These are phyloP conservation scores for Trileptium ribeirensis DNA, from an alignment of 2,888 invertebrate genomes.

Conservation along the genomic window DNA sequence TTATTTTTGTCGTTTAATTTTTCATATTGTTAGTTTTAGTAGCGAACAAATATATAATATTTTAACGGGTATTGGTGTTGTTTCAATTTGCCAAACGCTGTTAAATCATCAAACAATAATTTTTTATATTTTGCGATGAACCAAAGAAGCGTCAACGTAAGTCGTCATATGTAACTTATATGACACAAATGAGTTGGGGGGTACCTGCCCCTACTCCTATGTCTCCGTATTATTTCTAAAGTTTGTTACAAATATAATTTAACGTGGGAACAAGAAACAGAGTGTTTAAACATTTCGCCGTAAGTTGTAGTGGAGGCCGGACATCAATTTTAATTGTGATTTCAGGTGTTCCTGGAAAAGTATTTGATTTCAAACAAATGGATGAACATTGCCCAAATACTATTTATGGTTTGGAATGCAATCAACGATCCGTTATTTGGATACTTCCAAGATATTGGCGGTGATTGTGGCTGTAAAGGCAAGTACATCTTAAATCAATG, in stretches of 20 bases:
- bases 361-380: slow-evolving; percentile 47
- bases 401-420: slow-evolving; percentile 52
- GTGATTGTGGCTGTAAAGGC: not conserved
- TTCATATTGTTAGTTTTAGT: too few relatives aligned
- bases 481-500: not conserved
- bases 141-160: not conserved
- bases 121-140: too few relatives aligned
- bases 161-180: not conserved
- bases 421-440: slow-evolving; percentile 52
- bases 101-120: too few relatives aligned
- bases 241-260: not conserved
- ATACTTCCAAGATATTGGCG: slow-evolving; percentile 43
- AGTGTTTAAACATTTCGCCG: not conserved
- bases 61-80: too few relatives aligned
- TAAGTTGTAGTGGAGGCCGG: too few relatives aligned
- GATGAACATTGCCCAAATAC: slow-evolving; percentile 48
- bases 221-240: not conserved
- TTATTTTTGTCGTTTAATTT: too few relatives aligned
- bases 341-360: slow-evolving; percentile 39
- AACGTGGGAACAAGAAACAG: not conserved
- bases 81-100: too few relatives aligned
- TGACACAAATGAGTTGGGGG: too few relatives aligned
- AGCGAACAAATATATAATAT: too few relatives aligned
- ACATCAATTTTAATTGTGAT: not conserved
- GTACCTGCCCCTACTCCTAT: too few relatives aligned